Conservation (phyloP, 2,113 vertebrate genomes). For the Cyprinus carpio region DNA sequence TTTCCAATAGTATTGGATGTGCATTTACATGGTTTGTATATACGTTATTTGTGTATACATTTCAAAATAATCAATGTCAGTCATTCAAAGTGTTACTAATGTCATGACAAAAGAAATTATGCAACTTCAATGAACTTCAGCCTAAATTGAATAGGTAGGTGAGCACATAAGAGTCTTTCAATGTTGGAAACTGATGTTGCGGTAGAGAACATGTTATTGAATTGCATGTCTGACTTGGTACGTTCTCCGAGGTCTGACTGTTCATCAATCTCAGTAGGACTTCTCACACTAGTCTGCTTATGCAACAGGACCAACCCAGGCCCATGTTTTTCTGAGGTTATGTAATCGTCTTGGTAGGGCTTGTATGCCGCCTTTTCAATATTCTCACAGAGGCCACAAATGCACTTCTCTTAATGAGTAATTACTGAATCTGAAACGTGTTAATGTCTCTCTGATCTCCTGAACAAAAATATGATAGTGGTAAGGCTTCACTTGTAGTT, state of each 20-base stretch:
- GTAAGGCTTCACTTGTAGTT: neutral
- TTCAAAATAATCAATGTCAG: no score
- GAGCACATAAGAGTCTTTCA: neutral
- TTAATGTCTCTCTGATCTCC: neutral
- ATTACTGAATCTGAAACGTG: neutral
- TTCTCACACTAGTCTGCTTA: slow-evolving; percentile 17
- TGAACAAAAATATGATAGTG: neutral
- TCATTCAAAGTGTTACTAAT: neutral
- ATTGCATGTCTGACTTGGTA: slow-evolving; percentile 39
- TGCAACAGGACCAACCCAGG: slow-evolving; percentile 18
- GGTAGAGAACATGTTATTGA: neutral
- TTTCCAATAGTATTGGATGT: slow-evolving; percentile 32
- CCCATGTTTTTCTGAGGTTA: neutral
- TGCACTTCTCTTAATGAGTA: neutral
- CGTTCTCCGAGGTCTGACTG: slow-evolving; percentile 28
- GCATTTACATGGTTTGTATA: slow-evolving; percentile 32
- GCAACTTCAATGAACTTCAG: neutral
- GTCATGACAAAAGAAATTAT: neutral
- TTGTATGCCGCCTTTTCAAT: slow-evolving; percentile 1
- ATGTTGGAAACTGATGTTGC: neutral
- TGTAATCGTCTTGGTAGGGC: slow-evolving; percentile 6
- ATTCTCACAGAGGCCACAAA: neutral
- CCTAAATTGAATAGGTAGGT: neutral
- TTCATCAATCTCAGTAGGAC: slow-evolving; percentile 28
- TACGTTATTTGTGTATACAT: slow-evolving; percentile 4